Conservation (phyloP, 2,888 invertebrate genomes). For the Drosophila kuntzei region DNA sequence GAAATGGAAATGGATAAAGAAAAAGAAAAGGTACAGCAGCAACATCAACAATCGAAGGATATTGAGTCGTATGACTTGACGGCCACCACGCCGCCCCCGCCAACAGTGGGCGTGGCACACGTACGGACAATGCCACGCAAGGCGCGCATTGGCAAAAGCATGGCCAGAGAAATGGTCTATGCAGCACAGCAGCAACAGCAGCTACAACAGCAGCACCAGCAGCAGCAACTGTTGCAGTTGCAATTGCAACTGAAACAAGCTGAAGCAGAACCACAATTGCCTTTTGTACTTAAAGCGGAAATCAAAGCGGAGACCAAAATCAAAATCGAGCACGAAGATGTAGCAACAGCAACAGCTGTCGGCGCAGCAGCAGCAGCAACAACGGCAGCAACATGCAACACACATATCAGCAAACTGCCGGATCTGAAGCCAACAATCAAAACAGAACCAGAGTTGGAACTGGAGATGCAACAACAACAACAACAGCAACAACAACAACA, state of each 20-base stretch:
- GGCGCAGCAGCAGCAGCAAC: constrained; percentile 27
- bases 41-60: constrained; percentile 58
- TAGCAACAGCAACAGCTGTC: constrained; percentile 18
- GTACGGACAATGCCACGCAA: constrained; percentile 83
- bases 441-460: constrained; percentile 74
- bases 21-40: constrained; percentile 45
- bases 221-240: constrained; percentile 34
- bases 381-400: constrained; percentile 47
- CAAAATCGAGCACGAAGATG: constrained; percentile 83
- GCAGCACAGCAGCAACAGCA: constrained; percentile 70
- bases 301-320: constrained; percentile 85
- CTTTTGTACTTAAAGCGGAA: constrained; percentile 82
- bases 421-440: constrained; percentile 83
- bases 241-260: constrained; percentile 26
- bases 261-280: constrained; percentile 66
- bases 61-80: constrained; percentile 83
- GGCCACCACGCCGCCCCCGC: constrained; percentile 88
- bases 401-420: constrained; percentile 71
- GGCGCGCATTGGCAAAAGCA: constrained; percentile 88
- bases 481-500: constrained; percentile 9
- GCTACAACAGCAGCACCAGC: constrained; percentile 38
- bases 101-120: constrained; percentile 35
- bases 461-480: constrained; percentile 2
- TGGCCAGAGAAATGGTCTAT: constrained; percentile 88
- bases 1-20: constrained; percentile 40